Percentiles rank a stretch among this genome's conserved stretches.
Evolutionary conservation across 1,140 invertebrate species (phyloP).

Genomic region (Bombus turneri): DNA sequence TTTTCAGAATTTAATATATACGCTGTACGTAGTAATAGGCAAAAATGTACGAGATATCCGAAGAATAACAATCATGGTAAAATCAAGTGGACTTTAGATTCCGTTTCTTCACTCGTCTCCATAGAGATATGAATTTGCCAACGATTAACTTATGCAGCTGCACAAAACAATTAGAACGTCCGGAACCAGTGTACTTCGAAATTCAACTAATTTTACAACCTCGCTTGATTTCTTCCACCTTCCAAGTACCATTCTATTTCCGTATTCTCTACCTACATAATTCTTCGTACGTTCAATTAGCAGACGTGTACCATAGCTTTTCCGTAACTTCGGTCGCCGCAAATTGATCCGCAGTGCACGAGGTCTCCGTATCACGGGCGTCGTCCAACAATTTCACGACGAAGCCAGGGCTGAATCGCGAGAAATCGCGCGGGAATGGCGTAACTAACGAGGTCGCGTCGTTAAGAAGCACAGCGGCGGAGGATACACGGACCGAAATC

Average conservation of each 20-base stretch:
- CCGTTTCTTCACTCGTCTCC: too few species aligned
- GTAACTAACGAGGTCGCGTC: conserved; percentile 23
- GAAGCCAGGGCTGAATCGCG: neutral
- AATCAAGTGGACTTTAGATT: too few species aligned
- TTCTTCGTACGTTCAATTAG: neutral
- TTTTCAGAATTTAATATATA: too few species aligned
- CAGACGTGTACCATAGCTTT: neutral
- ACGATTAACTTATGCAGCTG: too few species aligned
- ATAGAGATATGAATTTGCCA: too few species aligned
- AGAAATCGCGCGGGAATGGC: neutral
- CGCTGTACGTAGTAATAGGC: too few species aligned
- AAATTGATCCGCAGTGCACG: neutral
- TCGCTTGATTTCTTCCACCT: neutral
- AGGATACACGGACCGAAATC: conserved; percentile 51
- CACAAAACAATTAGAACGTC: neutral
- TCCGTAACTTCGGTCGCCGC: neutral
- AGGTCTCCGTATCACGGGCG: neutral
- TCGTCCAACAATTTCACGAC: neutral
- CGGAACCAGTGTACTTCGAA: neutral
- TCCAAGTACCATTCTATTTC: neutral
- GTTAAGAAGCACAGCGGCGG: conserved; percentile 31
- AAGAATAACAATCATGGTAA: too few species aligned
- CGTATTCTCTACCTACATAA: neutral
- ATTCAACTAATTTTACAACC: neutral
- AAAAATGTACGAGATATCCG: too few species aligned